Evolutionary conservation across 2,888 invertebrate species (phyloP), one percentile per base, ranked within the genome.

Genomic region (Drosophila fungiperda): DNA sequence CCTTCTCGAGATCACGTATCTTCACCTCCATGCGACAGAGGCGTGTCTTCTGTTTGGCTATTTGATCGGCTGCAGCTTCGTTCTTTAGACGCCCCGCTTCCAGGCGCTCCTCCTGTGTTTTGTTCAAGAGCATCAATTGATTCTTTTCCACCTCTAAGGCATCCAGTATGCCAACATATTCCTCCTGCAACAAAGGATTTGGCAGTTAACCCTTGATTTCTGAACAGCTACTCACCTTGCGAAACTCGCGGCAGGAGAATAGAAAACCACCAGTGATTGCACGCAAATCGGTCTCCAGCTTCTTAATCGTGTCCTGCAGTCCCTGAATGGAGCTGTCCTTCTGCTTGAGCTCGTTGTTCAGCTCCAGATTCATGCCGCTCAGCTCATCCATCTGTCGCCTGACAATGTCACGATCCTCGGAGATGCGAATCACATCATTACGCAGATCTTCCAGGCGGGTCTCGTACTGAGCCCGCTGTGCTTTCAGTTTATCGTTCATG

Each of bases 401-500:
- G n/a, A 80, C 70, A 4, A 85, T 83, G 12, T 87, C 78, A 4
- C 86, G 83, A 17, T 87, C 68, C 53, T 91, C 88, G 4, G 78
- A 69, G 0, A 85, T 29, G 1, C 84, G 79, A 0, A 80, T 54
- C 5, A 90, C 33, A 65, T 92, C 85, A 4, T 78, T 81, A 1
- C 88, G 76, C 20, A 92, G 38, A 0, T 93, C 91, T 1, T 85
- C 82, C 59, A 93, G 57, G 15, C 89, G 86, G 20, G 70, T 85
- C 53, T 93, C 92, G 48, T 87, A 92, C 45, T 91, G 89, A 9
- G 65, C 76, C 8, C 92, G 91, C 72, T 92, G 92, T 0, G 83
- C 77, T 8, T 80, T 87, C 2, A 93, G 62, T 50, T 90, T 92
- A 26, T 93, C 92, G 74, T 95, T 94, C 76, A 97, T 94, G 35